These are phyloP conservation scores for Campylomormyrus numenius DNA, from an alignment of 2,113 vertebrate species.

Conservation along the genomic window DNA sequence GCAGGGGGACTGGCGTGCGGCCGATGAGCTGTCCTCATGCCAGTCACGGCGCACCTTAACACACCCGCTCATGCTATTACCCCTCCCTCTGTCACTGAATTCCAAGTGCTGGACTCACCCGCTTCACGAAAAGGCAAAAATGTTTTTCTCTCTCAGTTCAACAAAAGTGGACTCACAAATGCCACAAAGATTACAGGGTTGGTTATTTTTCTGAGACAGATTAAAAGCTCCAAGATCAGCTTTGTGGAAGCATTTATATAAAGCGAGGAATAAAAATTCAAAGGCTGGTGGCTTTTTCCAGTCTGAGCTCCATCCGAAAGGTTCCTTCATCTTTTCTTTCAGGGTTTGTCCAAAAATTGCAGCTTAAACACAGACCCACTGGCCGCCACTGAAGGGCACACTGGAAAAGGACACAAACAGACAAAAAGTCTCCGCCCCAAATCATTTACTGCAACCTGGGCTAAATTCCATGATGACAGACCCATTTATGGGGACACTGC, in stretches of 20 bases:
- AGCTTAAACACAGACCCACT: neutral
- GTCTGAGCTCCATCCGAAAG: neutral
- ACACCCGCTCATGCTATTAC: neutral
- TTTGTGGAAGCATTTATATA: neutral
- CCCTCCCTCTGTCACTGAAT: neutral
- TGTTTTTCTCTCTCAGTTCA: neutral
- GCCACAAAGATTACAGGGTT: neutral
- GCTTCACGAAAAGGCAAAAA: neutral
- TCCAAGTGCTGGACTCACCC: neutral
- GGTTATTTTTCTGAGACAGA: conserved; percentile 5
- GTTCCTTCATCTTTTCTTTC: neutral
- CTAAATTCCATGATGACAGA: neutral
- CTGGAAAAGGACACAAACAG: neutral
- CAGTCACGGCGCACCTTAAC: neutral
- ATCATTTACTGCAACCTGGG: neutral
- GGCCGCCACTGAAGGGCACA: neutral
- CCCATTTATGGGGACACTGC: neutral
- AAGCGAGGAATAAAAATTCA: neutral
- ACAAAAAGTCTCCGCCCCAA: neutral
- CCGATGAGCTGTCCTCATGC: neutral
- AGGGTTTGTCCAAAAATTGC: neutral
- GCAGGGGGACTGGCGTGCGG: neutral
- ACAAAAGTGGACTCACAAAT: neutral
- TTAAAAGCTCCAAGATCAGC: conserved; percentile 1
- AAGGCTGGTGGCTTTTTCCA: neutral